These are phyloP conservation scores for Enteromius argenteus DNA, from an alignment of 2,797 vertebrate species.

Conservation along the genomic window DNA sequence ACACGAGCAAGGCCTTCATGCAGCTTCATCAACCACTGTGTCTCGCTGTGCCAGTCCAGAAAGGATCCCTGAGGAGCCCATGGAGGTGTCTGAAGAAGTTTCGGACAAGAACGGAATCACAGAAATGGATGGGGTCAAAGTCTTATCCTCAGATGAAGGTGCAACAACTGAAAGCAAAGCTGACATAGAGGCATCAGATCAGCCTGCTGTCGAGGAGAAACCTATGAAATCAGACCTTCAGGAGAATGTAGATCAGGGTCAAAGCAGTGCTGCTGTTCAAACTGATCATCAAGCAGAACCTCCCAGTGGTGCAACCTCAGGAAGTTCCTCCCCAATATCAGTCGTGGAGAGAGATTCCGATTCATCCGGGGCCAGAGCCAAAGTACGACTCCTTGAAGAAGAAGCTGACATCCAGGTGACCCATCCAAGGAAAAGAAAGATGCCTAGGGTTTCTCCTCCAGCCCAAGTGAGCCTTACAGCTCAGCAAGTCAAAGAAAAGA, in stretches of 20 bases:
- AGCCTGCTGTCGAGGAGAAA: slow-evolving; percentile 80
- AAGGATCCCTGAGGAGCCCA: slow-evolving; percentile 62
- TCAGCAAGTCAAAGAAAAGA: slow-evolving; percentile 89
- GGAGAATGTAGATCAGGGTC: slow-evolving; percentile 63
- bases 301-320: slow-evolving; percentile 77
- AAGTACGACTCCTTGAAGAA: slow-evolving; percentile 86
- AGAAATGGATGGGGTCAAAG: slow-evolving; percentile 49
- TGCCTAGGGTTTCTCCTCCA: slow-evolving; percentile 83
- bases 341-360: slow-evolving; percentile 86
- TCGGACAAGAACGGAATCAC: slow-evolving; percentile 45
- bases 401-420: slow-evolving; percentile 87
- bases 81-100: slow-evolving; percentile 54
- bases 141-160: slow-evolving; percentile 45
- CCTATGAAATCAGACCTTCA: slow-evolving; percentile 72
- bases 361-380: slow-evolving; percentile 80
- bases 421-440: slow-evolving; percentile 95
- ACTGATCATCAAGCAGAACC: slow-evolving; percentile 79
- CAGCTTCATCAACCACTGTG: slow-evolving; percentile 19
- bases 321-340: slow-evolving; percentile 76
- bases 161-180: slow-evolving; percentile 58
- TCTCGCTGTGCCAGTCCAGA: slow-evolving; percentile 61
- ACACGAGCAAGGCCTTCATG: slow-evolving; percentile 46
- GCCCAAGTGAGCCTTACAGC: slow-evolving; percentile 80
- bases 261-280: slow-evolving; percentile 56
- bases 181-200: slow-evolving; percentile 71